Base-by-base conservation (phyloP, 2,113 vertebrate species). In the Oxyruncus cristatus region DNA sequence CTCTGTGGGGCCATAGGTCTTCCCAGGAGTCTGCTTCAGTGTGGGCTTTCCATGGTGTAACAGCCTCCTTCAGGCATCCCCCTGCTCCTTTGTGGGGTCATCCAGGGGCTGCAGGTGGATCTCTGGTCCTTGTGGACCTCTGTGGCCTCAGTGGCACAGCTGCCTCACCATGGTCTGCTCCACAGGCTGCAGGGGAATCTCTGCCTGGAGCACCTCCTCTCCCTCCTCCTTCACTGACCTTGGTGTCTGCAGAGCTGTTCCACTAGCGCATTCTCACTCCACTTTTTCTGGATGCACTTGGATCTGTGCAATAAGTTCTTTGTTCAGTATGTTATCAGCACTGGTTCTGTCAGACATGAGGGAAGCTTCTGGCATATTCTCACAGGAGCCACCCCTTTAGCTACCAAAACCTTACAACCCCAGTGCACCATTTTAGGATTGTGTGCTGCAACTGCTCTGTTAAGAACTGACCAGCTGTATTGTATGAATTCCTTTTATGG, bases 141-240 rank as follows among this genome's bases (percentile, higher is more conserved):
- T 20, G 8, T 24, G 37, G 46, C 8, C 33, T 66, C 37, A 28
- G 9, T 5, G 47, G 7, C 17, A 73, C 39, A 53, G 52, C 24
- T 47, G n/a, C n/a, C 27, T 74, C 61, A 41, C 14, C 2, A 7
- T 41, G n/a, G 52, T 18, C 30, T 47, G 32, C 24, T 8, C 19
- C n/a, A 17, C 0, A 0, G 35, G 35, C 35, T 56, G 17, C n/a
- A 24, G 22, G 17, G 30, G 17, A 65, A 10, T 80, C 21, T 73
- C 67, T 33, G 44, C 27, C 27, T 68, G 41, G 3, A 50, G 6
- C 41, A 56, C 5, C 11, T 70, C 28, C 42, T 75, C 11, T 3
- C 13, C 5, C 27, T 41, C 46, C 15, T 80, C 11, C 23, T 75
- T n/a, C 55, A 39, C 20, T 23, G 6, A 44, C 16, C 32, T 46